phyloP scores from a whole-genome alignment of 2,797 vertebrate genomes.

The Onychomys arenicola region DNA sequence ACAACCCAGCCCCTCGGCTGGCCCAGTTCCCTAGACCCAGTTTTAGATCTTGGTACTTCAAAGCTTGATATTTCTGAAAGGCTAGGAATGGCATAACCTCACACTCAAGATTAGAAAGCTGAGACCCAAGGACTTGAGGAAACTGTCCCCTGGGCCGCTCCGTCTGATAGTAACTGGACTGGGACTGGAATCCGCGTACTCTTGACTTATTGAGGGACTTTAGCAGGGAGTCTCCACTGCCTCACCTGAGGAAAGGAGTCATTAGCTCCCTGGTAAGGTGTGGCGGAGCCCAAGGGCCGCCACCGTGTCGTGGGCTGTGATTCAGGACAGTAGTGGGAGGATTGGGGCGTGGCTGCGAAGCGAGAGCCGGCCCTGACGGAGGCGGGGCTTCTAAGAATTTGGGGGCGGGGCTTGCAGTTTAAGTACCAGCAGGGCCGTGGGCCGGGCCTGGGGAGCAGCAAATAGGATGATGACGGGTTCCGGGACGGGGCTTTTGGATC shows the following conservation, averaged over 20 bases:
- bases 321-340: not conserved
- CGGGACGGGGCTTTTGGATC: constrained; percentile 46
- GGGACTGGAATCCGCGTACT: not conserved
- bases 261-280: not conserved
- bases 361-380: not conserved
- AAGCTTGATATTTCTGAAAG: constrained; percentile 5
- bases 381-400: constrained; percentile 1
- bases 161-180: not conserved
- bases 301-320: not conserved
- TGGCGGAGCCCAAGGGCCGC: not conserved
- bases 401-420: constrained; percentile 34
- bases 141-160: not conserved
- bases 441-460: not conserved
- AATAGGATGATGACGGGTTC: not conserved
- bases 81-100: not conserved
- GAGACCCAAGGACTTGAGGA: not conserved
- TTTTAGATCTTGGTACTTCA: constrained; percentile 31
- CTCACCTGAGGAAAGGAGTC: constrained; percentile 25
- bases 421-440: not conserved
- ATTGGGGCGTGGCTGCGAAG: not conserved
- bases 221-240: not conserved
- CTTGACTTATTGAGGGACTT: not conserved
- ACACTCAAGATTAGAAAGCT: not conserved
- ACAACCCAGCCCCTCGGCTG: not conserved
- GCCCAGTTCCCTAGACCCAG: not conserved